Conservation (phyloP, 2,888 invertebrate genomes). For the Poecilus cupreus region DNA sequence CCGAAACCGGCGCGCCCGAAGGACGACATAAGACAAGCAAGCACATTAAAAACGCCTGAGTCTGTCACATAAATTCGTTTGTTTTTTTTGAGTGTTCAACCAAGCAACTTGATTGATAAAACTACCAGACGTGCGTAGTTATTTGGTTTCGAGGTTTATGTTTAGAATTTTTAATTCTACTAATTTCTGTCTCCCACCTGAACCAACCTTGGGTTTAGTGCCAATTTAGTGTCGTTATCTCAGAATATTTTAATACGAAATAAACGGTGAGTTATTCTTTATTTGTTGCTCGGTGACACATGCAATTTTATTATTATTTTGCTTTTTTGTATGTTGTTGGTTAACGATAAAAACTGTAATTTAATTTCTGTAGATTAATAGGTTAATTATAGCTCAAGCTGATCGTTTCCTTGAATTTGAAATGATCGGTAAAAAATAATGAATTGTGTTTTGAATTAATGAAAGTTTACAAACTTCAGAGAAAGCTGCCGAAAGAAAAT, state of each 20-base stretch:
- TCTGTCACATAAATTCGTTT: slow-evolving; percentile 28
- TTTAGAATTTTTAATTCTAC: slow-evolving; percentile 28
- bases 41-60: slow-evolving; percentile 27
- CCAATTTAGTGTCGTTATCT: slow-evolving; percentile 37
- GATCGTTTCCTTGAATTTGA: neutral
- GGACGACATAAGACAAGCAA: neutral
- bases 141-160: slow-evolving; percentile 34
- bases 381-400: neutral
- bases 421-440: neutral
- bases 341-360: neutral
- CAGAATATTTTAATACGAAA: slow-evolving; percentile 40
- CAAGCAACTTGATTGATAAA: slow-evolving; percentile 41
- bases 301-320: slow-evolving; percentile 30
- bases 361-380: slow-evolving; percentile 17
- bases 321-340: neutral
- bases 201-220: slow-evolving; percentile 12
- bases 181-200: slow-evolving; percentile 29
- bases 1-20: neutral
- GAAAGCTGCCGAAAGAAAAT: neutral
- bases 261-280: slow-evolving; percentile 42
- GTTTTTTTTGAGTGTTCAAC: slow-evolving; percentile 2
- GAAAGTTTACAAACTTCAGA: neutral
- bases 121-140: slow-evolving; percentile 44
- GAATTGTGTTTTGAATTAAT: neutral
- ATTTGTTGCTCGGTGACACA: slow-evolving; percentile 34